Evolutionary conservation across 2,113 vertebrate genomes (phyloP).

Genomic region (Chionomys nivalis): DNA sequence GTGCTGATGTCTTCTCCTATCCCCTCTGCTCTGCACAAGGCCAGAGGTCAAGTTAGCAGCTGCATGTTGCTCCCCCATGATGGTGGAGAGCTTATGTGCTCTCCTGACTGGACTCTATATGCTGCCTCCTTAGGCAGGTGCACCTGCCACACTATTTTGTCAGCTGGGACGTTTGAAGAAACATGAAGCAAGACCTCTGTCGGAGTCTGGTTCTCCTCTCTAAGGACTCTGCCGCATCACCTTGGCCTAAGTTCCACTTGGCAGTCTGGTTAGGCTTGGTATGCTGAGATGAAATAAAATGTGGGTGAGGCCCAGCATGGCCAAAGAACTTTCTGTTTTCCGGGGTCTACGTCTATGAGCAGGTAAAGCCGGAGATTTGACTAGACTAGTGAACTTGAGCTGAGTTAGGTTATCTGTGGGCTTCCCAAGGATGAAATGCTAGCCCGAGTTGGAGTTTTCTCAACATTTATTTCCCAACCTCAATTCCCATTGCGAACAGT

Average conservation of each 20-base stretch:
- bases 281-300: background rate
- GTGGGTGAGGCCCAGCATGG: background rate
- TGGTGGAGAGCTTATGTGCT: background rate
- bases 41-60: background rate
- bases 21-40: background rate
- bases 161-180: background rate
- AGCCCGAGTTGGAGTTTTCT: background rate
- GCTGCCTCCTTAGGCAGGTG: background rate
- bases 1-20: background rate
- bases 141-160: background rate
- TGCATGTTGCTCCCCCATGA: background rate
- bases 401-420: background rate
- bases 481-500: background rate
- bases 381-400: background rate
- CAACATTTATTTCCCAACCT: background rate
- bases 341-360: background rate
- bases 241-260: background rate
- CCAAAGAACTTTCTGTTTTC: background rate
- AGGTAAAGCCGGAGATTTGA: background rate
- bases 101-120: background rate
- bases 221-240: background rate
- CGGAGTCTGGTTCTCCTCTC: background rate
- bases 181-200: background rate
- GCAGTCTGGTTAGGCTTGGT: background rate
- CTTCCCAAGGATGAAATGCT: conserved; percentile 28